Percentiles rank a stretch among this genome's conserved stretches.
phyloP scores from a whole-genome alignment of 2,888 invertebrate genomes.

The Orthosia cruda region DNA sequence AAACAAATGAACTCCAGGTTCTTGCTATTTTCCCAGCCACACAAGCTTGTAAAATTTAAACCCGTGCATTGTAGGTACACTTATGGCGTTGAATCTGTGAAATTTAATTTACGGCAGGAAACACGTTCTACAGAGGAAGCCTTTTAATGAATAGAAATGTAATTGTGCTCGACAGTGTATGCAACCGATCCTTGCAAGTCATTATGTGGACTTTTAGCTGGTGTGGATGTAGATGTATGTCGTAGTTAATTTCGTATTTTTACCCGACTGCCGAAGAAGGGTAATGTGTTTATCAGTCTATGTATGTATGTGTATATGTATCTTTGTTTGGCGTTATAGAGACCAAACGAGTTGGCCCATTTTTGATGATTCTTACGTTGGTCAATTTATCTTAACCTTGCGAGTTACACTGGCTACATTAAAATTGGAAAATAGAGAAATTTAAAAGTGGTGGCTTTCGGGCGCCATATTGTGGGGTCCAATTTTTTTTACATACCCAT shows the following conservation, averaged over 20 bases:
- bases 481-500: too few species aligned
- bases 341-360: too few species aligned
- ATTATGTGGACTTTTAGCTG: slow-evolving; percentile 13
- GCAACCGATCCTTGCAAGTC: slow-evolving; percentile 53
- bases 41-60: slow-evolving; percentile 63
- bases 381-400: too few species aligned
- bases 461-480: too few species aligned
- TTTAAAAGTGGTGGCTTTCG: too few species aligned
- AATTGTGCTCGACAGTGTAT: slow-evolving; percentile 60
- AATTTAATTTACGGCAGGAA: slow-evolving; percentile 73
- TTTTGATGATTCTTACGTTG: too few species aligned
- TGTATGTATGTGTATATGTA: too few species aligned
- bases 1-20: slow-evolving; percentile 4
- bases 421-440: too few species aligned
- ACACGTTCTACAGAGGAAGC: slow-evolving; percentile 58
- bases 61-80: slow-evolving; percentile 63
- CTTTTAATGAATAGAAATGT: slow-evolving; percentile 71
- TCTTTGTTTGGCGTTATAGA: too few species aligned
- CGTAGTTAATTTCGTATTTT: slow-evolving; percentile 16
- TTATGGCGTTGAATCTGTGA: slow-evolving; percentile 63
- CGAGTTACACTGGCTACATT: too few species aligned
- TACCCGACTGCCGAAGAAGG: not conserved
- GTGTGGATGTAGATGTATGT: too few species aligned
- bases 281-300: not conserved
- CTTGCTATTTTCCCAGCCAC: slow-evolving; percentile 30